Evolutionary conservation across 92 coral and sea anemone species (phyloP).

Genomic region (Plumapathes pennacea): DNA sequence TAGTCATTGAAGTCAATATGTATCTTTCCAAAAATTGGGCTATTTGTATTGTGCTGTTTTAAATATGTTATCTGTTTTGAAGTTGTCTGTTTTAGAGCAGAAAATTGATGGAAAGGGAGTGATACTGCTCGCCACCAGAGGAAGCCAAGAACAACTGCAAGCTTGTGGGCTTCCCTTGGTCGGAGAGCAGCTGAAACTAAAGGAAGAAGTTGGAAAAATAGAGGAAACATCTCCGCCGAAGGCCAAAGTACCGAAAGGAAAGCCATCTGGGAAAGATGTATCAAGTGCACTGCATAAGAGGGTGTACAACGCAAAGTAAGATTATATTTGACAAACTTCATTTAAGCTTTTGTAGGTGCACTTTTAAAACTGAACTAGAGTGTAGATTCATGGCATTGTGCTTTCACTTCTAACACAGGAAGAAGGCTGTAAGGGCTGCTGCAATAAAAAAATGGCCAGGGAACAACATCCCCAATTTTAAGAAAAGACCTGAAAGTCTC

Average conservation of each 20-base stretch:
- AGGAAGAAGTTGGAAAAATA: conserved; percentile 1
- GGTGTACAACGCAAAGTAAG: conserved; percentile 11
- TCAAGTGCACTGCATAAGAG: conserved; percentile 7
- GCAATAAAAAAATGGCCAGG: conserved; percentile 13
- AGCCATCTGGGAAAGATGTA: conserved; percentile 4
- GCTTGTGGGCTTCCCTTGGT: conserved; percentile 4
- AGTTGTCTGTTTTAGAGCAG: too few relatives aligned
- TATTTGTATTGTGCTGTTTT: too few relatives aligned
- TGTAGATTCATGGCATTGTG: neutral
- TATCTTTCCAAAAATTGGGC: too few relatives aligned
- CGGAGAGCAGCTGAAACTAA: conserved; percentile 9
- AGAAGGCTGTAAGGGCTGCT: conserved; percentile 14
- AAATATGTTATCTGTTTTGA: too few relatives aligned
- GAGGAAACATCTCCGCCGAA: neutral
- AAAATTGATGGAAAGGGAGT: conserved; percentile 6
- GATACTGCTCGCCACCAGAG: conserved; percentile 7
- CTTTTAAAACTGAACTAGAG: neutral
- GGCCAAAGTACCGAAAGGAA: neutral
- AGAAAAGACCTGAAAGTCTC: conserved; percentile 4
- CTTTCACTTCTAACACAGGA: neutral
- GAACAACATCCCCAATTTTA: conserved; percentile 10
- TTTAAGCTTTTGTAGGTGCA: neutral
- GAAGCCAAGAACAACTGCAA: conserved; percentile 9
- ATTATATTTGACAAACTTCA: neutral
- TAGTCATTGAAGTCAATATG: too few relatives aligned